Conservation (phyloP, 1,140 invertebrate genomes). For the Leguminivora glycinivorella region DNA sequence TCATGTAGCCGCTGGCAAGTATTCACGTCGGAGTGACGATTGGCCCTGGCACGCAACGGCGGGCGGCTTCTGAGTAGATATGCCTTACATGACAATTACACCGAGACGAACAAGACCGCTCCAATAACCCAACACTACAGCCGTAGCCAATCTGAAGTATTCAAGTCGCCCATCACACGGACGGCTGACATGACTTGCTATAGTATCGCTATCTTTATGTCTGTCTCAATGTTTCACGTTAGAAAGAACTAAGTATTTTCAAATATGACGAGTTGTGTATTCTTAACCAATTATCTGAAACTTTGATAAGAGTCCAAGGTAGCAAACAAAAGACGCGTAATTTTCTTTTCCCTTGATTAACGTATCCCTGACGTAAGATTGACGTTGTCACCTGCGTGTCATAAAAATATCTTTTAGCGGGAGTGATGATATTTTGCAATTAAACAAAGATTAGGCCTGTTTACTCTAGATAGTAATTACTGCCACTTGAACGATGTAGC, state of each 20-base stretch:
- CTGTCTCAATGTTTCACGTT: not conserved
- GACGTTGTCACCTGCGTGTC: not conserved
- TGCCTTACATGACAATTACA: slow-evolving; percentile 18
- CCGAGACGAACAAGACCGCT: slow-evolving; percentile 15
- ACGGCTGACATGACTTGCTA: not conserved
- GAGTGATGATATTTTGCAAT: slow-evolving; percentile 1
- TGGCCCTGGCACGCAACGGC: slow-evolving; percentile 20
- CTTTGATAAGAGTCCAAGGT: slow-evolving; percentile 8
- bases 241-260: not conserved
- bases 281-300: not conserved
- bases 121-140: not conserved
- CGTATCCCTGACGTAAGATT: not conserved
- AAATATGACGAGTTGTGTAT: not conserved
- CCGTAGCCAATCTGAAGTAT: slow-evolving; percentile 12
- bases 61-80: slow-evolving; percentile 19
- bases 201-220: slow-evolving; percentile 9
- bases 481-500: not conserved
- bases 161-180: not conserved
- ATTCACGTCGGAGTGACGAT: slow-evolving; percentile 22
- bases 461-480: slow-evolving; percentile 12
- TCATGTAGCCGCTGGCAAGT: slow-evolving; percentile 19
- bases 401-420: not conserved
- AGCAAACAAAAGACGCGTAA: not conserved
- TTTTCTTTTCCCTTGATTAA: not conserved
- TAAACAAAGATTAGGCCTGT: slow-evolving; percentile 22